A percentile compares a stretch with the other conserved stretches of the same genome.
Evolutionary conservation across 2,797 vertebrate genomes (phyloP).

Genomic region (Clarias platycephalus): DNA sequence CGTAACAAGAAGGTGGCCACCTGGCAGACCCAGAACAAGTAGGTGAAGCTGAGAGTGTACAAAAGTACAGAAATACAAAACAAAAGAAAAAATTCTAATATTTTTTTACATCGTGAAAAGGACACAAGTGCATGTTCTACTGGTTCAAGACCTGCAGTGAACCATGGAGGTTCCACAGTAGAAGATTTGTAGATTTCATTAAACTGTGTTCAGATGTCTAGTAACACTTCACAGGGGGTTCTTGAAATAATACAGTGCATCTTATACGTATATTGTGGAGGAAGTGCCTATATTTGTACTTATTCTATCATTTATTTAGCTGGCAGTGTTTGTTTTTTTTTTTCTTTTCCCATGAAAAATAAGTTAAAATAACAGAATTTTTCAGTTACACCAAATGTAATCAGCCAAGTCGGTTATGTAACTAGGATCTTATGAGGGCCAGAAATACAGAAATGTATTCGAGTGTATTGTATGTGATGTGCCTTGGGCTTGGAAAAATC

Average conservation of each 20-base stretch:
- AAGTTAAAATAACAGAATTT: conserved; percentile 4
- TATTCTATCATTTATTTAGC: not conserved
- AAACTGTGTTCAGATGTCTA: not conserved
- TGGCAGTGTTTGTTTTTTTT: not conserved
- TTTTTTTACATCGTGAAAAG: not conserved
- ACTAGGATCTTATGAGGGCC: not conserved
- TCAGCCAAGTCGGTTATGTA: conserved; percentile 4
- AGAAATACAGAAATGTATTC: not conserved
- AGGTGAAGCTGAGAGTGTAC: not conserved
- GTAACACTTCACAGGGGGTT: not conserved
- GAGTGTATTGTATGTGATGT: not conserved
- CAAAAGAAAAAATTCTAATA: not conserved
- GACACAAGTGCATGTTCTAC: not conserved
- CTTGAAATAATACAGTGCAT: not conserved
- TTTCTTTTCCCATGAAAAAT: no score
- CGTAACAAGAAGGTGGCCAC: not conserved
- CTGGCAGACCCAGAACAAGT: not conserved
- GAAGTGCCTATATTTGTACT: not conserved
- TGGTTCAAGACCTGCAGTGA: not conserved
- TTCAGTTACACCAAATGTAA: not conserved
- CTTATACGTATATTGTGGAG: not conserved
- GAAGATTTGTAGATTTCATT: conserved; percentile 6
- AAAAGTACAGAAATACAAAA: not conserved
- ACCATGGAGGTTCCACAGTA: not conserved
- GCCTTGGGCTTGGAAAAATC: not conserved